Base-by-base conservation (phyloP, 2,113 vertebrate species). In the Sebastes fasciatus region DNA sequence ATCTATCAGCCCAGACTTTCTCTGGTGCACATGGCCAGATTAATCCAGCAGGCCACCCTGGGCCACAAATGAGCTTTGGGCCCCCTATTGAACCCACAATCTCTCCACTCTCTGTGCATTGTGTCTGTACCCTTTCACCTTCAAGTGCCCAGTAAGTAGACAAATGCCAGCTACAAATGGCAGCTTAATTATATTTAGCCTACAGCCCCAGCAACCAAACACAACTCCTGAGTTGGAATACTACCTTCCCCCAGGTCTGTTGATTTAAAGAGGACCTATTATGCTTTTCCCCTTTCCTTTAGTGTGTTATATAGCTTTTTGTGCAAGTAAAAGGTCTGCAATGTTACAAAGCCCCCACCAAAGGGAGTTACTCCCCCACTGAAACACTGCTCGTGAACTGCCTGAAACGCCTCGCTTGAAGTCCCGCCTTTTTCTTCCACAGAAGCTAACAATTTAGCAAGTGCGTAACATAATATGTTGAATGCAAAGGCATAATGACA, bases 1-100 rank as follows among this genome's bases (percentile, higher is more conserved):
- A 89, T 86, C 83, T 69, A 43, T 60, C 45, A 83, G 52, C 40
- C 68, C 71, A 79, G 77, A 85, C 8, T 1, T 21, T 88, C 79
- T 79, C 63, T 3, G 12, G 52, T 63, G 66, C 61, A 54, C 19
- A 65, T 8, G 48, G 65, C 42, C 4, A 17, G 54, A 84, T 84
- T 52, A 74, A 84, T 46, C 51, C 57, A 2, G 3, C 40, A 77
- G 63, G 48, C 6, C 16, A 8, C 57, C 54, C 48, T 17, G 74
- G 45, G 19, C 45, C 46, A 57, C 23, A 65, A 57, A 46, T 62
- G 16, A 71, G 40, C 72, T 40, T 10, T 21, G 55, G 45, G 46
- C 60, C 49, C 45, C 43, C 34, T 8, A 51, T 46, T 49, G 19
- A 84, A 57, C 26, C 7, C 55, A 61, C 58, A 11, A 5, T 64